A percentile compares a stretch with the other conserved stretches of the same genome.
Conservation (phyloP, 2,113 vertebrate species). For the Harpagus bidentatus region DNA sequence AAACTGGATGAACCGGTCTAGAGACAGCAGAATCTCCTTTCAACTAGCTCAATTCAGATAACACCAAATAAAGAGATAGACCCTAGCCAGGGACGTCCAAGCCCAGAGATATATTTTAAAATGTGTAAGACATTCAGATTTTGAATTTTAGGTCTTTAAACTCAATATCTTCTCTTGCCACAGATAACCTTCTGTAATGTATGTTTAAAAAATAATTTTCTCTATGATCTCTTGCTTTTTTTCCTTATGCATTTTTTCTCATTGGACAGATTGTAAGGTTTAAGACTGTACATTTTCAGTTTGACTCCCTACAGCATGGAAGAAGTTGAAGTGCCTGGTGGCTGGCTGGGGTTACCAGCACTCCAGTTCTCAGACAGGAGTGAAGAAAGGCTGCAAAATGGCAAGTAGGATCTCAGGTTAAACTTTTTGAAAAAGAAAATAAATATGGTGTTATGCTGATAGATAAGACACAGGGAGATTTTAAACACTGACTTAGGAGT, state of each 20-base stretch:
- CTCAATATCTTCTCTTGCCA: background rate
- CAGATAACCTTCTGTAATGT: background rate
- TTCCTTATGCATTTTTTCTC: background rate
- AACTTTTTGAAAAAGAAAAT: background rate
- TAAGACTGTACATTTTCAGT: background rate
- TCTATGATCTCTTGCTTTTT: background rate
- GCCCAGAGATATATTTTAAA: background rate
- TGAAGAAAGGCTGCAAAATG: background rate
- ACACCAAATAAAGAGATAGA: background rate
- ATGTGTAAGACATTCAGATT: background rate
- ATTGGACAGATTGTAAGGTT: background rate
- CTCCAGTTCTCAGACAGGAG: background rate
- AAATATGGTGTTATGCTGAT: background rate
- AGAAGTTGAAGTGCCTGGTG: background rate
- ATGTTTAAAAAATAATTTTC: background rate
- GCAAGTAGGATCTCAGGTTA: background rate
- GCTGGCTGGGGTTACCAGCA: background rate
- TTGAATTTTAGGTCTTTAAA: background rate
- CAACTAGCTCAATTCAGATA: background rate
- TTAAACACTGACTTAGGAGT: background rate
- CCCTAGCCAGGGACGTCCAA: background rate
- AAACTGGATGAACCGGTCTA: background rate
- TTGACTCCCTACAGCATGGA: background rate
- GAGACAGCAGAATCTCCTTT: slow-evolving; percentile 2
- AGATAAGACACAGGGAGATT: background rate